A percentile compares a stretch with the other conserved stretches of the same genome.
Conservation (phyloP, 2,797 vertebrate genomes). For the Decapterus maruadsi region DNA sequence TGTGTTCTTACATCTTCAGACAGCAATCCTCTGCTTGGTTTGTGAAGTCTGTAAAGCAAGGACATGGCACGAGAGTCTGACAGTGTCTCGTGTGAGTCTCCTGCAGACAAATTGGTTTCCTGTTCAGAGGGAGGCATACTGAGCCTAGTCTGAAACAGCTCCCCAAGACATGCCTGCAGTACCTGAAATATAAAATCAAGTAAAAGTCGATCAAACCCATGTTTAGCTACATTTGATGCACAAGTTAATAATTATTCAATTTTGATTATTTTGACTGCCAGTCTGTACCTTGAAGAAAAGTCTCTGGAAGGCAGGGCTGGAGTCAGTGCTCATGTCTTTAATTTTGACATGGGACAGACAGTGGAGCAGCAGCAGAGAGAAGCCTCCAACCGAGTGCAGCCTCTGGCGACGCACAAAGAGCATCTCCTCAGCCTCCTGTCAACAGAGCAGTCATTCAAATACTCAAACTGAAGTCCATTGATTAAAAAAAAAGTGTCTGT, state of each 20-base stretch:
- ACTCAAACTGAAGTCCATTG: background rate
- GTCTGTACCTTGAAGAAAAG: slow-evolving; percentile 89
- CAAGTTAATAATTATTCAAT: background rate
- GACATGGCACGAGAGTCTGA: slow-evolving; percentile 58
- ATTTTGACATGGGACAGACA: slow-evolving; percentile 87
- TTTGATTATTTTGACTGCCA: too few species aligned
- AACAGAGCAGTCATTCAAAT: slow-evolving; percentile 18
- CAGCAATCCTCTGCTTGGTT: slow-evolving; percentile 49
- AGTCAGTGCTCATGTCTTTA: slow-evolving; percentile 80
- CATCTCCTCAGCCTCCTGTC: slow-evolving; percentile 82
- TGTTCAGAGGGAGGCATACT: slow-evolving; percentile 19
- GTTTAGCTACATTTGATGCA: background rate
- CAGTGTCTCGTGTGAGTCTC: slow-evolving; percentile 24
- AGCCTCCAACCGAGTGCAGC: slow-evolving; percentile 87
- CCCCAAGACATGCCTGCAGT: slow-evolving; percentile 85
- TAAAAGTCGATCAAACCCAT: background rate
- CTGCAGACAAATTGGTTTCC: slow-evolving; percentile 26
- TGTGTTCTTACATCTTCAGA: slow-evolving; percentile 81
- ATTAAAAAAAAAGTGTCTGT: background rate
- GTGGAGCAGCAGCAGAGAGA: slow-evolving; percentile 89
- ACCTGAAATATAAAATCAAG: slow-evolving; percentile 72
- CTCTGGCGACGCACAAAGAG: slow-evolving; percentile 88
- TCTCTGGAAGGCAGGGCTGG: slow-evolving; percentile 84
- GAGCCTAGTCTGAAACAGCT: slow-evolving; percentile 82
- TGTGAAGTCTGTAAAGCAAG: slow-evolving; percentile 72